phyloP scores from a whole-genome alignment of 1,140 invertebrate species.

The Ruditapes philippinarum region DNA sequence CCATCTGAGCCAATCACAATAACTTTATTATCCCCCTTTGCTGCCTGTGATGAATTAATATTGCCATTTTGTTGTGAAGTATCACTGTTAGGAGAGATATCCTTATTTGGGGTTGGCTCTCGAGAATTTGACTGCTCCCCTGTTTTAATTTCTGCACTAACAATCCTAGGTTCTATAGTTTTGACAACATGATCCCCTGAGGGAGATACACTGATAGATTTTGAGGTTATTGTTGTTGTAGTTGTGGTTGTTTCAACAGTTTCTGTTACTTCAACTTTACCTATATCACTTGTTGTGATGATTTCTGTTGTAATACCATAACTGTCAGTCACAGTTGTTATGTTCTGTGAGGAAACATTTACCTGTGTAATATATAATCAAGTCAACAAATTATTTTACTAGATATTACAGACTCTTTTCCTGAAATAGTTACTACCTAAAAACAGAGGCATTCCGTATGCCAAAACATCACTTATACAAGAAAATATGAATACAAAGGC shows the following conservation, averaged over 20 bases:
- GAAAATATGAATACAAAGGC: too few relatives aligned
- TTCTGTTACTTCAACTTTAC: conserved; percentile 54
- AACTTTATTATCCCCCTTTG: conserved; percentile 62
- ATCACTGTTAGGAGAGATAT: background rate
- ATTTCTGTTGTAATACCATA: conserved; percentile 42
- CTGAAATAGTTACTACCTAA: too few relatives aligned
- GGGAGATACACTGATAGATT: conserved; percentile 33
- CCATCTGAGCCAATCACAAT: conserved; percentile 59
- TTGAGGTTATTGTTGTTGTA: conserved; percentile 67
- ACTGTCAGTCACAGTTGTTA: conserved; percentile 31
- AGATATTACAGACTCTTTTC: too few relatives aligned
- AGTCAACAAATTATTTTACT: too few relatives aligned
- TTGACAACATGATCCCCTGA: conserved; percentile 52
- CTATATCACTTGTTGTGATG: conserved; percentile 51
- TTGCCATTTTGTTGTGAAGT: conserved; percentile 14
- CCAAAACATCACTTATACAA: too few relatives aligned
- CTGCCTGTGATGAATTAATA: background rate
- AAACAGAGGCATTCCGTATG: too few relatives aligned
- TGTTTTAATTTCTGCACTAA: background rate
- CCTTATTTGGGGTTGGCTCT: conserved; percentile 36
- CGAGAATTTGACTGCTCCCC: conserved; percentile 22
- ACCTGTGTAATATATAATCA: background rate
- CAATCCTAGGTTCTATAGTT: conserved; percentile 64
- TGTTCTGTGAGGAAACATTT: conserved; percentile 9
- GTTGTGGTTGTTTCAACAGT: conserved; percentile 73